These are phyloP conservation scores for Maniola hyperantus DNA, from an alignment of 2,888 invertebrate genomes.

Conservation along the genomic window DNA sequence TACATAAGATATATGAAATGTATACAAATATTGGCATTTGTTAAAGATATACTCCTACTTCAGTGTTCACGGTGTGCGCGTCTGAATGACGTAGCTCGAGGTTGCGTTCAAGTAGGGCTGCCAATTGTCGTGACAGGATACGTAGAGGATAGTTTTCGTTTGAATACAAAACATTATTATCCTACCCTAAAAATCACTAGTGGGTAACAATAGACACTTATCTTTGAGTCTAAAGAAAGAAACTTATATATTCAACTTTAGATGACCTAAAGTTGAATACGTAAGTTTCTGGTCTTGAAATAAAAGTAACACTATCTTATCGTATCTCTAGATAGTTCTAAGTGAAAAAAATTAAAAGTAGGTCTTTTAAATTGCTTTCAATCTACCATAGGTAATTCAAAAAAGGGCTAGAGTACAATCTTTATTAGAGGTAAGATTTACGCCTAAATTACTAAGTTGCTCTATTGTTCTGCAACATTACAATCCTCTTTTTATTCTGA, in stretches of 20 bases:
- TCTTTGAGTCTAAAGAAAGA: background rate
- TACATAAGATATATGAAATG: conserved; percentile 1
- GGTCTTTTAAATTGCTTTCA: too few relatives aligned
- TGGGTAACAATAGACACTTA: background rate
- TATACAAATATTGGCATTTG: conserved; percentile 5
- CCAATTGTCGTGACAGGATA: conserved; percentile 1
- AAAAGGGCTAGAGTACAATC: too few relatives aligned
- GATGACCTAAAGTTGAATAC: background rate
- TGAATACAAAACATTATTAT: background rate
- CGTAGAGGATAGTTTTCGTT: conserved; percentile 11
- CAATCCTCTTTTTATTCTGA: too few relatives aligned
- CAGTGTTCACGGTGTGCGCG: conserved; percentile 19
- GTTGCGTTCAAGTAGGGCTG: conserved; percentile 23
- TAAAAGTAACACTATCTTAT: background rate
- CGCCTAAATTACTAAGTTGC: too few relatives aligned
- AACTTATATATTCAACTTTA: too few relatives aligned
- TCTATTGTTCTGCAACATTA: too few relatives aligned
- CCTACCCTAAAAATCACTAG: background rate
- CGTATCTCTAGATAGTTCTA: background rate
- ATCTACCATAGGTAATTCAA: too few relatives aligned
- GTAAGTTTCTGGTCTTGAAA: background rate
- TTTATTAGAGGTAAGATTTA: too few relatives aligned
- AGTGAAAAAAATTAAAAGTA: background rate
- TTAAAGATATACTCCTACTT: conserved; percentile 11
- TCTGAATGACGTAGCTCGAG: conserved; percentile 31